Percentiles rank a stretch among this genome's conserved stretches.
phyloP scores from a whole-genome alignment of 2,113 vertebrate genomes.

The Anguilla rostrata region DNA sequence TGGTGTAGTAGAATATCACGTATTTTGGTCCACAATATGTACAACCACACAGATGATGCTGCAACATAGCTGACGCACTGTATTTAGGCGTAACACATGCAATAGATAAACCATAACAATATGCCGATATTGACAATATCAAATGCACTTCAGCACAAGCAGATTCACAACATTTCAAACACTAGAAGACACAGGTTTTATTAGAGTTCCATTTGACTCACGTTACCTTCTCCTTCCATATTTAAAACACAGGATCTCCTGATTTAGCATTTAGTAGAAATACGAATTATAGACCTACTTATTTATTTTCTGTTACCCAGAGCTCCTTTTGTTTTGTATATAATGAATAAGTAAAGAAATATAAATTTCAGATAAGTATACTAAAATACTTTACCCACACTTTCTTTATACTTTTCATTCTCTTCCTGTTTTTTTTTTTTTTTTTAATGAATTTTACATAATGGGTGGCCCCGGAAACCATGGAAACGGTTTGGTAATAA shows the following conservation, averaged over 20 bases:
- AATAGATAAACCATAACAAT: constrained; percentile 21
- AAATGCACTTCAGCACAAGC: constrained; percentile 11
- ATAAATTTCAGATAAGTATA: not conserved
- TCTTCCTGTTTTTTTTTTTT: not conserved
- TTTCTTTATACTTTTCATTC: not conserved
- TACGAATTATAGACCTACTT: not conserved
- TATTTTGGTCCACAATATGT: constrained; percentile 22
- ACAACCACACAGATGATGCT: constrained; percentile 30
- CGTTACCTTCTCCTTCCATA: not conserved
- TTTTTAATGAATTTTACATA: too few relatives aligned
- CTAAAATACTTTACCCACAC: constrained; percentile 3
- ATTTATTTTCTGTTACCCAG: not conserved
- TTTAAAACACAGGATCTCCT: constrained; percentile 14
- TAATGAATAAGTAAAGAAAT: constrained; percentile 22
- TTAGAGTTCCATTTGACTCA: constrained; percentile 18
- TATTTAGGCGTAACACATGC: constrained; percentile 27
- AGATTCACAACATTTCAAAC: constrained; percentile 28
- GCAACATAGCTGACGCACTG: constrained; percentile 28
- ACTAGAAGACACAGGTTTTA: constrained; percentile 32
- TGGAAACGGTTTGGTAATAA: not conserved
- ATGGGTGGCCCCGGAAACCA: not conserved
- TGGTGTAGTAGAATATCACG: not conserved
- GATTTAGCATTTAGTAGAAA: not conserved
- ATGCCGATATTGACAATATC: constrained; percentile 23
- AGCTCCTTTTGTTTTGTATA: constrained; percentile 1